Conservation (phyloP, 2,797 vertebrate genomes). For the Strix occidentalis region DNA sequence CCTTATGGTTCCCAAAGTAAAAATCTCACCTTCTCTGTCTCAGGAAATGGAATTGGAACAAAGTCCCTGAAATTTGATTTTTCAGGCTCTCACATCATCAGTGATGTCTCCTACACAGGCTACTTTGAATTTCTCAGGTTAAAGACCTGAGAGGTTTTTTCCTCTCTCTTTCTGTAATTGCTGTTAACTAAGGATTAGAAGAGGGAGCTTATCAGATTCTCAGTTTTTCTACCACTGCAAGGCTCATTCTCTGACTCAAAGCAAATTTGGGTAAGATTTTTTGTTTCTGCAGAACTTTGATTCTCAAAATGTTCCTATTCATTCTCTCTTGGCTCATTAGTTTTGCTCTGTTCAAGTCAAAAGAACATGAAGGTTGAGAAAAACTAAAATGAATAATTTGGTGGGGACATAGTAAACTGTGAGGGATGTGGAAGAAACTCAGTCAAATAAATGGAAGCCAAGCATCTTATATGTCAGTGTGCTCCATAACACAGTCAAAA, state of each 20-base stretch:
- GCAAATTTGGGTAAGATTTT: neutral
- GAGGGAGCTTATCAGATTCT: neutral
- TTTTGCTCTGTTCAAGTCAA: neutral
- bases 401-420: neutral
- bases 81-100: neutral
- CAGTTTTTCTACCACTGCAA: neutral
- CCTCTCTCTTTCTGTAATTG: neutral
- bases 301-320: neutral
- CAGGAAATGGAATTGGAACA: neutral
- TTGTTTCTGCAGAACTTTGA: neutral
- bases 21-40: neutral
- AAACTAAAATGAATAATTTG: neutral
- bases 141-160: neutral
- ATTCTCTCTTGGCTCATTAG: neutral
- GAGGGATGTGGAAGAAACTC: neutral
- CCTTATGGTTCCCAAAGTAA: neutral
- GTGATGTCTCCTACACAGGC: neutral
- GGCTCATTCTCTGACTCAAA: neutral
- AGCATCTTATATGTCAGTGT: neutral
- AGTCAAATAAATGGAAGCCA: neutral
- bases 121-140: neutral
- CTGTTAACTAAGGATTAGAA: neutral
- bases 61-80: neutral
- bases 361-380: neutral
- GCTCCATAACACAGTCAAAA: neutral